phyloP scores from a whole-genome alignment of 2,113 vertebrate species.

The Oreochromis niloticus region DNA sequence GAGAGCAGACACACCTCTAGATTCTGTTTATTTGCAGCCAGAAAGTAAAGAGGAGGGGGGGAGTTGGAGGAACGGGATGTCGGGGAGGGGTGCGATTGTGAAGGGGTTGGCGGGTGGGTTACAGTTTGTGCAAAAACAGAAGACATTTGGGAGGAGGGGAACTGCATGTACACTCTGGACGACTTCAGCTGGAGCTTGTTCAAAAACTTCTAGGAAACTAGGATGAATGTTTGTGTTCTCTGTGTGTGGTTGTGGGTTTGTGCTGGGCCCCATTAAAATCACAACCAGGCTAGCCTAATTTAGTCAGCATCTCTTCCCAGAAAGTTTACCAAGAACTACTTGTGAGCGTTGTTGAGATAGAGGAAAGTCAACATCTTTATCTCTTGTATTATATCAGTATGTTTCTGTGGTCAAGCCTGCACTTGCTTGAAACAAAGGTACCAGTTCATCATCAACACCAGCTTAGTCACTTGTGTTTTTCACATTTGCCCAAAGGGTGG shows the following conservation, averaged over 20 bases:
- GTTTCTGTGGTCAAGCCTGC: conserved; percentile 7
- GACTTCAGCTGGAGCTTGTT: conserved; percentile 45
- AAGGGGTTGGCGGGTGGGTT: neutral
- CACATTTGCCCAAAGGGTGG: neutral
- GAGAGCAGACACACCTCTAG: conserved; percentile 76
- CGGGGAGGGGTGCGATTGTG: neutral
- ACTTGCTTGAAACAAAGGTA: neutral
- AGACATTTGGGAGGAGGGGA: neutral
- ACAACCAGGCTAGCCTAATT: conserved; percentile 36
- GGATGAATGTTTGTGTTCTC: conserved; percentile 59
- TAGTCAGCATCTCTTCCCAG: neutral
- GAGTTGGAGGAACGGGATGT: conserved; percentile 10
- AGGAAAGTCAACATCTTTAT: conserved; percentile 20
- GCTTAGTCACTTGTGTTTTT: neutral
- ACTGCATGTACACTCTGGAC: conserved; percentile 13
- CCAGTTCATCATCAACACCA: neutral
- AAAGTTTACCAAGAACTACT: neutral
- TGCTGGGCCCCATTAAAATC: conserved; percentile 7
- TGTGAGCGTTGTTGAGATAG: neutral
- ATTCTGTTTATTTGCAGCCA: conserved; percentile 75
- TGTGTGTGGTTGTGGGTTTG: neutral
- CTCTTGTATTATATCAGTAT: conserved; percentile 8
- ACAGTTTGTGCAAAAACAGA: conserved; percentile 12
- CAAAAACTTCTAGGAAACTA: conserved; percentile 75
- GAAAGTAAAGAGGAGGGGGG: neutral